phyloP scores from a whole-genome alignment of 2,113 vertebrate genomes.

The Craseonycteris thonglongyai region DNA sequence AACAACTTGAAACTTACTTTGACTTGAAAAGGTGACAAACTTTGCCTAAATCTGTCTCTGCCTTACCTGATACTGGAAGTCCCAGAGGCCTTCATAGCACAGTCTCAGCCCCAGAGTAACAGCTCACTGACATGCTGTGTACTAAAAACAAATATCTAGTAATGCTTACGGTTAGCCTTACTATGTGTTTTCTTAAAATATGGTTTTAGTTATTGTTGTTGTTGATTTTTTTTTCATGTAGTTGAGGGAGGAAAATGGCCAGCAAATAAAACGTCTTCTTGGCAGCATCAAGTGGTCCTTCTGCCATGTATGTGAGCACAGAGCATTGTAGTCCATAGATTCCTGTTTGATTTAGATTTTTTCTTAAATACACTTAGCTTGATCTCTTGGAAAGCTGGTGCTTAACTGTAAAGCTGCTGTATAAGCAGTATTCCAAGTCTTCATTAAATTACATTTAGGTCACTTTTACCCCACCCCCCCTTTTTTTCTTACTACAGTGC shows the following conservation, averaged over 20 bases:
- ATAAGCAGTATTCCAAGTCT: slow-evolving; percentile 1
- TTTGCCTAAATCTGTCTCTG: not conserved
- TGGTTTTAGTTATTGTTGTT: not conserved
- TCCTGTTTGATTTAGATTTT: not conserved
- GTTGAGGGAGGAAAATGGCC: not conserved
- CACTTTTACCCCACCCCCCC: not conserved
- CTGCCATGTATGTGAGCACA: not conserved
- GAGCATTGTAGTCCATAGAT: not conserved
- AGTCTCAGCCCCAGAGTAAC: not conserved
- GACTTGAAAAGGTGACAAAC: not conserved
- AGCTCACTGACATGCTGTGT: not conserved
- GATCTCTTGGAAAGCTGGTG: not conserved
- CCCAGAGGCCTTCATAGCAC: not conserved
- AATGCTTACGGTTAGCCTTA: not conserved
- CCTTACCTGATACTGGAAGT: not conserved
- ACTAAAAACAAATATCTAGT: not conserved
- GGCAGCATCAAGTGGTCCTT: not conserved
- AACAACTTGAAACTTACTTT: not conserved
- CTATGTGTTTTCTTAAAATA: not conserved
- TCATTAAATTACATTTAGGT: slow-evolving; percentile 51
- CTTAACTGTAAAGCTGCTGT: not conserved
- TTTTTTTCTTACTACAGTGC: not conserved
- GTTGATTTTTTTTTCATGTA: not conserved
- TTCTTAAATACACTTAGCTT: not conserved
- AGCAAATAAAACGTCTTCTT: not conserved